phyloP scores from a whole-genome alignment of 2,888 invertebrate species.

The Xiphydria camelus region DNA sequence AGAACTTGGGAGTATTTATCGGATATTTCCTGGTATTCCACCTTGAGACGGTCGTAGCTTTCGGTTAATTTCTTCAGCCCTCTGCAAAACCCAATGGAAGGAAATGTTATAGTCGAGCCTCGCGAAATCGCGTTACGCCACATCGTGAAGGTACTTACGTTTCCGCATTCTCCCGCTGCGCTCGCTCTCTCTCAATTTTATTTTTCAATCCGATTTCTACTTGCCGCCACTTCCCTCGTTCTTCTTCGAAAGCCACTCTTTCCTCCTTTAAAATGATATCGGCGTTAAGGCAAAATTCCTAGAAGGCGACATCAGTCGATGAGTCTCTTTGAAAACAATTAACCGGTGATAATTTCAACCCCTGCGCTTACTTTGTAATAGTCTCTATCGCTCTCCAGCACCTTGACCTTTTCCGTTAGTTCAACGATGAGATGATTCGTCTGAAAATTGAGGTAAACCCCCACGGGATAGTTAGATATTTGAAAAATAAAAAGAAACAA shows the following conservation, averaged over 20 bases:
- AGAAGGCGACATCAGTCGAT: background rate
- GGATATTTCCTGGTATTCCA: conserved; percentile 61
- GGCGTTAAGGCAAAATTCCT: no score
- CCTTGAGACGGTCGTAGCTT: conserved; percentile 55
- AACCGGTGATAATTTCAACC: background rate
- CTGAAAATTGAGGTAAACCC: conserved; percentile 11
- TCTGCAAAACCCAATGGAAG: conserved; percentile 26
- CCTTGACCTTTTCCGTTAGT: conserved; percentile 13
- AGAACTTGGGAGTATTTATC: conserved; percentile 64
- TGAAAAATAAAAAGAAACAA: no score
- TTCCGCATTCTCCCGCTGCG: conserved; percentile 29
- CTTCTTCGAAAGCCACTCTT: conserved; percentile 24
- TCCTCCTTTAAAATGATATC: conserved; percentile 14
- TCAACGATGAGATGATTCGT: conserved; percentile 14
- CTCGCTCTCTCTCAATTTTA: conserved; percentile 29
- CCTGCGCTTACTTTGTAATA: conserved; percentile 15
- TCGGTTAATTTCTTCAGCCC: conserved; percentile 34
- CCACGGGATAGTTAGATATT: no score
- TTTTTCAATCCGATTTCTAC: conserved; percentile 22
- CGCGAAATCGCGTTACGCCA: background rate
- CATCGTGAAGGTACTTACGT: conserved; percentile 26
- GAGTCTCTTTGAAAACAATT: background rate
- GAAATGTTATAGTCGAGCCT: background rate
- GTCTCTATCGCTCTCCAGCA: conserved; percentile 11
- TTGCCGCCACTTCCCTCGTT: conserved; percentile 22